Percentiles rank a stretch among this genome's conserved stretches.
Evolutionary conservation across 2,113 vertebrate species (phyloP).

Genomic region (Channa argus): DNA sequence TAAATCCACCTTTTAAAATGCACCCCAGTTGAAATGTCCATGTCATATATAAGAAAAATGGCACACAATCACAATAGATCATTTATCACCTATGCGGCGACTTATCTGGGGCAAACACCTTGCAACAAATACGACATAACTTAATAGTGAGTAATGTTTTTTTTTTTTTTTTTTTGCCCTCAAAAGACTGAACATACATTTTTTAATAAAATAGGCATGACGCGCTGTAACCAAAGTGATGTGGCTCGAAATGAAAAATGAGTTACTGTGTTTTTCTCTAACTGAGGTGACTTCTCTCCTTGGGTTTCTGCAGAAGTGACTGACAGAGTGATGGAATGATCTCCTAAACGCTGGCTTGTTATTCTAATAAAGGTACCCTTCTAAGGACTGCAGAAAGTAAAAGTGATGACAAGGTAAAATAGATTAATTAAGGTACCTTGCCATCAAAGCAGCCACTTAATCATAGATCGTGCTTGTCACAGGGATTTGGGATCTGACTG

Average conservation of each 20-base stretch:
- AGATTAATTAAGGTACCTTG: conserved; percentile 71
- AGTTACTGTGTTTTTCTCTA: conserved; percentile 38
- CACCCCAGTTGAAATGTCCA: not conserved
- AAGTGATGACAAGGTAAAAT: conserved; percentile 78
- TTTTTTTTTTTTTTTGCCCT: conserved; percentile 6
- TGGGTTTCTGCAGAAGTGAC: conserved; percentile 29
- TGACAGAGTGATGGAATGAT: conserved; percentile 53
- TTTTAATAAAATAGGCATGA: conserved; percentile 41
- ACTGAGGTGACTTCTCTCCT: conserved; percentile 27
- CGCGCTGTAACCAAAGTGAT: conserved; percentile 12
- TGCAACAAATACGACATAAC: conserved; percentile 43
- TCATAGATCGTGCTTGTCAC: conserved; percentile 72
- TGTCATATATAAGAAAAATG: conserved; percentile 23
- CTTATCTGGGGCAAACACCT: conserved; percentile 66
- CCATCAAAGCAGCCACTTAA: conserved; percentile 60
- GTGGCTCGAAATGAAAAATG: conserved; percentile 34
- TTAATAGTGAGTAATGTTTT: conserved; percentile 40
- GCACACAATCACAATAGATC: conserved; percentile 25
- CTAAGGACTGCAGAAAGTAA: conserved; percentile 60
- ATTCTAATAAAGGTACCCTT: conserved; percentile 64
- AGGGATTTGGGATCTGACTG: conserved; percentile 76
- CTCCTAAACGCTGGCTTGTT: conserved; percentile 44
- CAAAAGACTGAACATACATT: conserved; percentile 20
- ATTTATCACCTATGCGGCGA: conserved; percentile 32
- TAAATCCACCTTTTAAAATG: conserved; percentile 15